A percentile compares a stretch with the other conserved stretches of the same genome.
These are phyloP conservation scores for Columba livia DNA, from an alignment of 2,113 vertebrate genomes.

Conservation along the genomic window DNA sequence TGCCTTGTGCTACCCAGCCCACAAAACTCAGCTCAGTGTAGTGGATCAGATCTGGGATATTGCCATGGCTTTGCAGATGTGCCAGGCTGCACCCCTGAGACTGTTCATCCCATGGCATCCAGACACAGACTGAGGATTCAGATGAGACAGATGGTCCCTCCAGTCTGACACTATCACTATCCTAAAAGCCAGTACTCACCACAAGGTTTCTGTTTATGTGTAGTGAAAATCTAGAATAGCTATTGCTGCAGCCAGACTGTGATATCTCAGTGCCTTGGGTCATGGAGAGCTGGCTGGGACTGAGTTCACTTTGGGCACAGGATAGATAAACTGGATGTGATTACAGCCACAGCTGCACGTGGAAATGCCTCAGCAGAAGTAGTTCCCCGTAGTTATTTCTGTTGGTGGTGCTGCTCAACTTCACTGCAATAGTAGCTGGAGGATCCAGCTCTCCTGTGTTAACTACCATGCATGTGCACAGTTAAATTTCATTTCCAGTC, in stretches of 20 bases:
- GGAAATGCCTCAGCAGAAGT: neutral
- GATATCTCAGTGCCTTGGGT: neutral
- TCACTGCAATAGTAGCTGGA: neutral
- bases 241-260: neutral
- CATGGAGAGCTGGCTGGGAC: neutral
- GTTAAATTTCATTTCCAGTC: neutral
- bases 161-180: neutral
- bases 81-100: neutral
- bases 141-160: neutral
- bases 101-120: no score
- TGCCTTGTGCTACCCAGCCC: neutral
- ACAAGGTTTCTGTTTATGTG: neutral
- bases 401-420: neutral
- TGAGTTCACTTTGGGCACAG: neutral
- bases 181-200: neutral
- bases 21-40: fast-evolving
- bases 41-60: no score
- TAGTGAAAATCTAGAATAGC: neutral
- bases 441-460: neutral
- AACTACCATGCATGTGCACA: neutral
- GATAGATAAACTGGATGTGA: neutral
- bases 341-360: neutral
- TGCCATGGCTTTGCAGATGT: neutral
- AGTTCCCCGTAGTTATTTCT: neutral
- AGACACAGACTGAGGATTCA: neutral